Base-by-base conservation (phyloP, 2,797 vertebrate genomes). In the Hydrophis major region DNA sequence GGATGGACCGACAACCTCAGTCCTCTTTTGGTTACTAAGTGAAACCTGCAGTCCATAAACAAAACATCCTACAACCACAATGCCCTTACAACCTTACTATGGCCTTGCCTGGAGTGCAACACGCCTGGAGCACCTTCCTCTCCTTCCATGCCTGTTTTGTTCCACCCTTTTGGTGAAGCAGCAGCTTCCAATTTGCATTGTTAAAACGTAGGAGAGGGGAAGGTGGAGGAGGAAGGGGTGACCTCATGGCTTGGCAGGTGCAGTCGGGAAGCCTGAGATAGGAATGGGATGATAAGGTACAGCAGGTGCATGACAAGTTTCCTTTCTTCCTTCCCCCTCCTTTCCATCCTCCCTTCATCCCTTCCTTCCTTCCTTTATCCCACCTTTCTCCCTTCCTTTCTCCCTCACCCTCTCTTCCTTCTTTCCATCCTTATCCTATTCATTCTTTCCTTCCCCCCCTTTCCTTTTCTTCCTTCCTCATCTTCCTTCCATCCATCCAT, bases 31-130 rank as follows among this genome's bases (percentile, higher is more conserved):
- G 28, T 2, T 16, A 11, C 28, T 14, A 66, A 66, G 28, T 0
- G 63, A 66, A 66, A 12, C 63, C 12, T n/a, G 63, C 0, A 4
- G 63, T 14, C 4, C 2, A 12, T 66, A n/a, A n/a, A n/a, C 28
- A 16, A 66, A 66, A 14, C 28, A 66, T 5, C 28, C 63, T 4
- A 2, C n/a, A 12, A n/a, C 27, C 4, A 5, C n/a, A 1, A 69
- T 0, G 2, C 2, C 5, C 2, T 69, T 6, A 16, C 0, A 1
- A 16, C 66, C n/a, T 69, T n/a, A 1, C 66, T 16, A 6, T 32
- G 66, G n/a, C n/a, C 14, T 32, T 32, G 66, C n/a, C 32, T 32
- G 66, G 13, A 32, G 1, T 32, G 16, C n/a, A 5, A 22, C 22
- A 78, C 0, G 69, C 69, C 37, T 20, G 6, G 18, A 32, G 32